Evolutionary conservation across 2,888 invertebrate genomes (phyloP).

Genomic region (Calliopum simillimum): DNA sequence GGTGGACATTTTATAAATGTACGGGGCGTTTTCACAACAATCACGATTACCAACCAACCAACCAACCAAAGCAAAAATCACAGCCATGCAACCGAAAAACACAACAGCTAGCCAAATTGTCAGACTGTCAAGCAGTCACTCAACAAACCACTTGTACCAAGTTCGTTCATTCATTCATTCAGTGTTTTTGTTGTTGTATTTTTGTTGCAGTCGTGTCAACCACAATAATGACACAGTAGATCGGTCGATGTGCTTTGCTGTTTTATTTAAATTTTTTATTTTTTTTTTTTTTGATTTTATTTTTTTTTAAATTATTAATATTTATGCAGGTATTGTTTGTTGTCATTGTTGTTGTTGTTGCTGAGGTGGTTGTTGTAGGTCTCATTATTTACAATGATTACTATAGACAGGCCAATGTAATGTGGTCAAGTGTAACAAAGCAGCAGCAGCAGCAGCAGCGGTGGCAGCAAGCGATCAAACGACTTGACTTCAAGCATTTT

Average conservation of each 20-base stretch:
- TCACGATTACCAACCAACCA: neutral
- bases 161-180: too few relatives aligned
- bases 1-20: constrained; percentile 32
- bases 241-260: neutral
- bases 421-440: constrained; percentile 12
- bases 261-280: neutral
- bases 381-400: neutral
- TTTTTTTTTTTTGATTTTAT: too few relatives aligned
- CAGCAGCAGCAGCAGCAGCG: constrained; percentile 3
- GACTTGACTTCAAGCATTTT: neutral
- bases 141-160: too few relatives aligned
- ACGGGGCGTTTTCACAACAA: constrained; percentile 18
- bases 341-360: constrained; percentile 17
- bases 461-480: neutral
- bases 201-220: too few relatives aligned
- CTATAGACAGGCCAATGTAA: neutral
- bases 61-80: constrained; percentile 18
- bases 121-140: too few relatives aligned
- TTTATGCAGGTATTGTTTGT: constrained; percentile 4
- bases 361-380: neutral
- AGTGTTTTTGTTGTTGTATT: too few relatives aligned
- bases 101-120: neutral
- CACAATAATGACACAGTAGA: neutral
- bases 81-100: neutral
- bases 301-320: constrained; percentile 10